These are phyloP conservation scores for Chitala chitala DNA, from an alignment of 2,113 vertebrate genomes.

Conservation along the genomic window DNA sequence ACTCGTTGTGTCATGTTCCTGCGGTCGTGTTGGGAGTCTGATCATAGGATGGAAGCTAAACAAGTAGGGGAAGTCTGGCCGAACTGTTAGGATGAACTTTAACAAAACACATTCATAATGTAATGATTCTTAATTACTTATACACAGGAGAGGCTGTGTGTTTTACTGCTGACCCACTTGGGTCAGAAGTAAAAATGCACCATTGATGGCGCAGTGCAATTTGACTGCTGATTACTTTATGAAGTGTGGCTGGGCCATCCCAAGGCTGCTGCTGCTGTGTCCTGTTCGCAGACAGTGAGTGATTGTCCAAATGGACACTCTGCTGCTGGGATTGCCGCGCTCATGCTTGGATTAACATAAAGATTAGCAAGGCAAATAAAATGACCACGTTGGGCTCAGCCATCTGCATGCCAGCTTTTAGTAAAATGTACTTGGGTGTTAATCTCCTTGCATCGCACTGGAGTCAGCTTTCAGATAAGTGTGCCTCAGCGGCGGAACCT, in stretches of 20 bases:
- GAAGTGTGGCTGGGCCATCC: constrained; percentile 21
- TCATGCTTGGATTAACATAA: constrained; percentile 39
- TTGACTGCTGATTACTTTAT: constrained; percentile 5
- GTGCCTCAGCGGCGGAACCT: constrained; percentile 45
- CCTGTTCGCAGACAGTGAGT: constrained; percentile 40
- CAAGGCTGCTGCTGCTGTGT: constrained; percentile 16
- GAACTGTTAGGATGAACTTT: background rate
- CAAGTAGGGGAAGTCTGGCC: background rate
- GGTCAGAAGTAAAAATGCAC: too few species aligned
- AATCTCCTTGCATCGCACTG: constrained; percentile 38
- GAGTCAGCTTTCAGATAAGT: constrained; percentile 53
- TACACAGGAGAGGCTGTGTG: too few species aligned
- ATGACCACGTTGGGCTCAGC: constrained; percentile 35
- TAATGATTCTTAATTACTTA: background rate
- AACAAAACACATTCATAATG: background rate
- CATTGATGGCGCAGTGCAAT: background rate
- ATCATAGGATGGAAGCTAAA: background rate
- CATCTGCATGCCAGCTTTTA: constrained; percentile 45
- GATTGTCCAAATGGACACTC: constrained; percentile 48
- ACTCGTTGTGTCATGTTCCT: background rate
- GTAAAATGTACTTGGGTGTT: constrained; percentile 44
- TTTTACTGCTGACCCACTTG: too few species aligned
- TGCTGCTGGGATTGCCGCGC: constrained; percentile 41
- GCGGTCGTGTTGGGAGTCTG: background rate
- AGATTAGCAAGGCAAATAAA: constrained; percentile 39